Conservation (phyloP, 2,113 vertebrate genomes). For the Trichechus manatus region DNA sequence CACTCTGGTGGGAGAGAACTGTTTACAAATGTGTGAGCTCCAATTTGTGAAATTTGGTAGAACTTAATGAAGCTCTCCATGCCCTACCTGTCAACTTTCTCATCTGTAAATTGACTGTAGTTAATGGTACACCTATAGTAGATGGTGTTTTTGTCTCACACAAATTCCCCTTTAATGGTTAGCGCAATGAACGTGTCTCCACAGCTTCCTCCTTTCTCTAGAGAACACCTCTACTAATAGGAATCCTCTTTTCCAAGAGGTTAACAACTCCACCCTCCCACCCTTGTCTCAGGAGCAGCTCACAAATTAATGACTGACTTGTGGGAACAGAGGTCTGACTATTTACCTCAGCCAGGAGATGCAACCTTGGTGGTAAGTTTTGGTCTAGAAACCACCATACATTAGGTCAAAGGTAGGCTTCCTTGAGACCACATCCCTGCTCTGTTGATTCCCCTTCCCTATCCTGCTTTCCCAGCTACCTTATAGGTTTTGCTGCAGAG, state of each 20-base stretch:
- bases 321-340: background rate
- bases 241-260: background rate
- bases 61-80: background rate
- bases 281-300: background rate
- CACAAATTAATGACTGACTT: background rate
- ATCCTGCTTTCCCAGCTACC: fast-evolving
- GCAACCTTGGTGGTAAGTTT: background rate
- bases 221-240: background rate
- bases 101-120: background rate
- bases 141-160: background rate
- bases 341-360: background rate
- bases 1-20: background rate
- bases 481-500: background rate
- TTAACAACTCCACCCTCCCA: background rate
- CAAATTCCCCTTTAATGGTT: background rate
- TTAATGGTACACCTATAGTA: background rate
- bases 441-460: background rate
- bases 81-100: background rate
- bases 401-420: background rate
- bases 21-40: background rate
- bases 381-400: background rate
- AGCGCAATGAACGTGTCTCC: fast-evolving
- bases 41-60: background rate
- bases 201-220: background rate
- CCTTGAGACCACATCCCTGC: background rate